phyloP scores from a whole-genome alignment of 2,113 vertebrate genomes.

The Triplophysa siluroides region DNA sequence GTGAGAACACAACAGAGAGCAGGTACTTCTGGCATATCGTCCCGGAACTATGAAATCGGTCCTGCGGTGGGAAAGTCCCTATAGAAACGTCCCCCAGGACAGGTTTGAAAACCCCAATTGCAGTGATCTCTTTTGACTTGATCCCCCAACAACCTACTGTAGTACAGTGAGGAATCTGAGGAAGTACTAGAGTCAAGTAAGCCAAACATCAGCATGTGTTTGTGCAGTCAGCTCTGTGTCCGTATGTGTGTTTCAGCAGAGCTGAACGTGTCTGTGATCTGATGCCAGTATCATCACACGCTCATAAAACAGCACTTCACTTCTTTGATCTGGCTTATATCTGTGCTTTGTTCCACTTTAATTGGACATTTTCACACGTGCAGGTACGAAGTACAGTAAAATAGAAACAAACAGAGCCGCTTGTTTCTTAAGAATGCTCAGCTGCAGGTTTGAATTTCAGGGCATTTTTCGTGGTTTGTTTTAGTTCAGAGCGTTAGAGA shows the following conservation, averaged over 20 bases:
- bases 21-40: too few relatives aligned
- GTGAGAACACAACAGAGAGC: too few relatives aligned
- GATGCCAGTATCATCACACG: not conserved
- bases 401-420: not conserved
- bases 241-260: not conserved
- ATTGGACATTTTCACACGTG: not conserved
- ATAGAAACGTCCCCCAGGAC: too few relatives aligned
- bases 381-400: not conserved
- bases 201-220: not conserved
- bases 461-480: not conserved
- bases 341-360: not conserved
- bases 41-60: too few relatives aligned
- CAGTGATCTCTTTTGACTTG: too few relatives aligned
- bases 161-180: too few relatives aligned
- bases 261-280: not conserved
- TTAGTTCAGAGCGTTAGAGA: not conserved
- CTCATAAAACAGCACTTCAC: not conserved
- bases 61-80: too few relatives aligned
- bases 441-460: not conserved
- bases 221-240: not conserved
- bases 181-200: not conserved
- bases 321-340: not conserved
- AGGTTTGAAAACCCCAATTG: too few relatives aligned
- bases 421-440: constrained; percentile 25
- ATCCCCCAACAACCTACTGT: too few relatives aligned